phyloP scores from a whole-genome alignment of 30 jellyfish, hydroid and myxozoan genomes.

The Morbakka virulenta region DNA sequence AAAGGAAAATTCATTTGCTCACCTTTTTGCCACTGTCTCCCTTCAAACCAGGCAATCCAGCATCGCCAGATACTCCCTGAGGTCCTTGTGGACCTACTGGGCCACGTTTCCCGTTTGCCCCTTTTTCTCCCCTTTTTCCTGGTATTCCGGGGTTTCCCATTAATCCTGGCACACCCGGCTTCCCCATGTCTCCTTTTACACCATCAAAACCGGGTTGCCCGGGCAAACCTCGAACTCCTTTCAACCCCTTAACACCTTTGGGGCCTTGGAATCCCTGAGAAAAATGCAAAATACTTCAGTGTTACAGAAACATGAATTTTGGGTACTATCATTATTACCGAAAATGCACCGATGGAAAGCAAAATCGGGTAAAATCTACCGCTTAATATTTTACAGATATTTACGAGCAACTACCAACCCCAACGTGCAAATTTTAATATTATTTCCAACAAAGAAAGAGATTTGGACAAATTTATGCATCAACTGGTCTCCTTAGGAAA shows the following conservation, averaged over 20 bases:
- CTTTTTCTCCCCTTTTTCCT: slow-evolving; percentile 22
- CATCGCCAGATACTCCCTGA: background rate
- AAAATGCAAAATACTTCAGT: too few relatives aligned
- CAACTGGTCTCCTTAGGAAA: too few relatives aligned
- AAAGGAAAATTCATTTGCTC: background rate
- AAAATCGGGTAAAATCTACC: too few relatives aligned
- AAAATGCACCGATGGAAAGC: too few relatives aligned
- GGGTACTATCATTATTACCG: too few relatives aligned
- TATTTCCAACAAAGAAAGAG: too few relatives aligned
- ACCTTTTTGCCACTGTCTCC: background rate
- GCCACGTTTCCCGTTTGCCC: slow-evolving; percentile 34
- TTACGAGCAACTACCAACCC: too few relatives aligned
- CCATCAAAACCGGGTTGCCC: slow-evolving; percentile 41
- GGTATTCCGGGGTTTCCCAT: slow-evolving; percentile 30
- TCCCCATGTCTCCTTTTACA: slow-evolving; percentile 36
- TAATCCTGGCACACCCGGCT: slow-evolving; percentile 23
- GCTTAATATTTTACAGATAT: too few relatives aligned
- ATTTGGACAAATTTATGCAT: too few relatives aligned
- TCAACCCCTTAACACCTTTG: slow-evolving; percentile 13
- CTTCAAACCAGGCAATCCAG: too few relatives aligned
- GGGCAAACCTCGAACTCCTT: background rate
- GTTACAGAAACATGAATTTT: too few relatives aligned
- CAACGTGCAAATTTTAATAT: too few relatives aligned
- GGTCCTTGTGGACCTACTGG: slow-evolving; percentile 65
- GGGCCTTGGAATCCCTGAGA: slow-evolving; percentile 1